These are phyloP conservation scores for Tinamus guttatus DNA, from an alignment of 2,113 vertebrate genomes.

Conservation along the genomic window DNA sequence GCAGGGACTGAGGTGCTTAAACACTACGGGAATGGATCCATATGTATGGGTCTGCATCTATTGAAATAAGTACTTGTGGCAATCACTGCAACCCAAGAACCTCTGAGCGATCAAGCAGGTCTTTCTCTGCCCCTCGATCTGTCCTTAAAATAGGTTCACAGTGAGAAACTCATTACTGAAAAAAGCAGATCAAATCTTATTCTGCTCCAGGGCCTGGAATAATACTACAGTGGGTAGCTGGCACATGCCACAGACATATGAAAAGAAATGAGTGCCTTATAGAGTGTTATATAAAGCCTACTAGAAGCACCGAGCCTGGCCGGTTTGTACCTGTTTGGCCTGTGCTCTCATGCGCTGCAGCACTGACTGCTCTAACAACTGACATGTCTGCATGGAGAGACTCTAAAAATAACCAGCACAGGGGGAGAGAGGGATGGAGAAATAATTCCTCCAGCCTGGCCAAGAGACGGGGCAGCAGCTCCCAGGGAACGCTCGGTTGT, in stretches of 20 bases:
- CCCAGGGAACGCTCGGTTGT: not conserved
- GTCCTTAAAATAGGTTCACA: not conserved
- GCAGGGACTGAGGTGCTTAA: not conserved
- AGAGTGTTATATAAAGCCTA: not conserved
- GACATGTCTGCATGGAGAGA: not conserved
- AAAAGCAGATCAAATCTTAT: not conserved
- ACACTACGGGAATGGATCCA: not conserved
- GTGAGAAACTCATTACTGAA: not conserved
- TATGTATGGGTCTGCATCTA: not conserved
- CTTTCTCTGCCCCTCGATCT: not conserved
- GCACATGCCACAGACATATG: accelerated
- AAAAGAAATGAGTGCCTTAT: not conserved
- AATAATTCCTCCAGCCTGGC: not conserved
- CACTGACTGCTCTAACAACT: not conserved
- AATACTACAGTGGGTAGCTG: not conserved
- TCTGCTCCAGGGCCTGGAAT: not conserved
- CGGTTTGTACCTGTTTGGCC: conserved; percentile 6
- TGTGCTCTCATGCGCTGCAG: not conserved
- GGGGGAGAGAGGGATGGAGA: not conserved
- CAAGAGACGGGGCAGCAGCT: not conserved
- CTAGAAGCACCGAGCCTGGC: not conserved
- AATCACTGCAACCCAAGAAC: not conserved
- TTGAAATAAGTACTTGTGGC: not conserved
- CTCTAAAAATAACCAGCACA: conserved; percentile 40
- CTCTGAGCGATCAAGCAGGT: not conserved